Evolutionary conservation across 1,140 invertebrate species (phyloP).

Genomic region (Caenorhabditis inopinata): DNA sequence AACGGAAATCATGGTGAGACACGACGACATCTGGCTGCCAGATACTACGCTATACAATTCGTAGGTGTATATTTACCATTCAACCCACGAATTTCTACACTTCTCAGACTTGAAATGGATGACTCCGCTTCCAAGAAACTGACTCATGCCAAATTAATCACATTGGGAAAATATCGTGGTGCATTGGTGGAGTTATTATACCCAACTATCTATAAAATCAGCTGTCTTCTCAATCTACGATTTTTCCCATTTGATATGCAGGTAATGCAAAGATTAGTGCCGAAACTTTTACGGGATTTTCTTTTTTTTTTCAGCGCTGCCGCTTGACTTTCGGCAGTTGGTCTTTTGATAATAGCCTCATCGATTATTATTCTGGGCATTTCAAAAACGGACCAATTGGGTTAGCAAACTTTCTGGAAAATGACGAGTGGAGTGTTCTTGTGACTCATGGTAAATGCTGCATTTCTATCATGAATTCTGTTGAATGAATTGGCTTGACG

Average conservation of each 20-base stretch:
- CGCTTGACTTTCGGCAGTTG: conserved; percentile 68
- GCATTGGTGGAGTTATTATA: conserved; percentile 56
- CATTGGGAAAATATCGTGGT: conserved; percentile 41
- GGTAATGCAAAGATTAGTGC: conserved; percentile 38
- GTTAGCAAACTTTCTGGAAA: conserved; percentile 54
- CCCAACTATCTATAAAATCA: conserved; percentile 61
- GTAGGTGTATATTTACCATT: conserved; percentile 28
- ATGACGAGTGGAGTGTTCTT: conserved; percentile 54
- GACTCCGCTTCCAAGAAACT: conserved; percentile 56
- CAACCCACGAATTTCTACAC: not conserved
- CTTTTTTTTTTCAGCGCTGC: conserved; percentile 50
- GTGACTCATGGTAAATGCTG: conserved; percentile 30
- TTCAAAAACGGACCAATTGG: conserved; percentile 46
- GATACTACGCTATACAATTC: conserved; percentile 61
- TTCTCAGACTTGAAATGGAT: conserved; percentile 57
- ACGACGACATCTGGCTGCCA: conserved; percentile 57
- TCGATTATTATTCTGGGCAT: conserved; percentile 56
- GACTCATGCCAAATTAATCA: conserved; percentile 53
- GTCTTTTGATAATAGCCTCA: conserved; percentile 67
- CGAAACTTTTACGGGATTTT: conserved; percentile 41
- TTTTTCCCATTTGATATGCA: conserved; percentile 58
- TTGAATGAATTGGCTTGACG: no score
- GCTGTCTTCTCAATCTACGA: conserved; percentile 56
- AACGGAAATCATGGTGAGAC: conserved; percentile 57
- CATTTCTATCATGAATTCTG: no score